Evolutionary conservation across 2,888 invertebrate species (phyloP), one percentile per base, ranked within the genome.

Genomic region (Mechanitis messenoides): DNA sequence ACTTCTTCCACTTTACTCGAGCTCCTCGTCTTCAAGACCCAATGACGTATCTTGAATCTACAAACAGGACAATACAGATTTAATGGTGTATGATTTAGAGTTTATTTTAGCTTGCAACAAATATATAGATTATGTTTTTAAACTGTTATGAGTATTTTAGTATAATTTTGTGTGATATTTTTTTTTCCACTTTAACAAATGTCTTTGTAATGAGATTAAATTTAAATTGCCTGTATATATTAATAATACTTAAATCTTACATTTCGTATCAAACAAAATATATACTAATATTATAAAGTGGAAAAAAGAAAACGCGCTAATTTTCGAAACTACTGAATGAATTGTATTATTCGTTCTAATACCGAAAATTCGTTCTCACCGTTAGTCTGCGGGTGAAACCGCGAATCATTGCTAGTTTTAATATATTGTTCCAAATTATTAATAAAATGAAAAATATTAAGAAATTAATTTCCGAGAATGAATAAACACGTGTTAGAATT

Each of bases 1-100:
- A 85, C 87, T 87, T 81, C 84, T 85, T 85, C 87, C 85, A 87
- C 85, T 89, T 87, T 87, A 85, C 85, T 87, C 82, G 83, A 85
- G 84, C 85, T 85, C 80, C 77, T 78, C 73, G 70, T 68, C 69
- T 70, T 67, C 76, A 72, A 68, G 71, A 69, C 77, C 69, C 75
- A 80, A 82, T 72, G 79, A 68, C 80, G 69, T 79, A 84, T 79
- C 69, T 73, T 71, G 68, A 61, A 62, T 74, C 78, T 77, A 71
- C 31, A 33, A 54, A 55, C 57, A 60, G 62, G 62, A 33, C 2
- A 56, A 62, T 45, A 50, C 12, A 31, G 45, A 42, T 56, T 63
- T 56, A 60, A 58, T 45, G 1, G 0, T 1, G 0, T 38, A 33
- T 1, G 38, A 53, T 7, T 74, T 81, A 83, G 72, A 78, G 82